Evolutionary conservation across 2,113 vertebrate species (phyloP), one percentile per base, ranked within the genome.

Genomic region (Petrocephalus zakoni): DNA sequence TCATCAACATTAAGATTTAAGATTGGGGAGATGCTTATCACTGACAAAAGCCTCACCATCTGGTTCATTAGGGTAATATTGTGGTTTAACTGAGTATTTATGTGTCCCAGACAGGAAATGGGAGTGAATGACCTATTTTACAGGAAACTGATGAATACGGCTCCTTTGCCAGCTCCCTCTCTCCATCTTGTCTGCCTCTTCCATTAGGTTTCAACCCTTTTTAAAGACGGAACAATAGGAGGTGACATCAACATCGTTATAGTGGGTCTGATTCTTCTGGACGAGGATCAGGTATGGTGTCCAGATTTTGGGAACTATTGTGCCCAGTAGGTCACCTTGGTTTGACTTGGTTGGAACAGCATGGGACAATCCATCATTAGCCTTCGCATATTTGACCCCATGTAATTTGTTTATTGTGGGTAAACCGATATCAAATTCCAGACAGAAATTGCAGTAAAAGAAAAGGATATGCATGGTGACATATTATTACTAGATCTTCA

Each of bases 201-300:
- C 37, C 84, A 2, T 42, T 87, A 98, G 97, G 97, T 98, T 68
- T 98, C 97, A 42, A 96, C 96, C 78, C 93, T 98, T 88, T 98
- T 98, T 91, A 97, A 97, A 93, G 97, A 98, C 1, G 97, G 96
- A 4, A 97, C 97, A 0, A 98, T 98, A 88, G 97, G 97, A 75
- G 96, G 96, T 2, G 96, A 97, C 88, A 97, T 98, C 90, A 97
- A 98, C 85, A 96, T 98, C 46, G 96, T 96, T 5, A 94, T 98
- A 10, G 97, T 97, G 11, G 97, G 97, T 4, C 95, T 98, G 8
- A 95, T 98, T 82, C 95, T 98, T 89, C 94, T 98, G 56, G 96
- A 97, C 89, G 96, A 97, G 81, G 97, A 98, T 4, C 97, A 97
- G 96, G 97, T 98, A 93, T 90, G 89, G 47, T n/a, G 15, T 72